Evolutionary conservation across 2,113 vertebrate species (phyloP).

Genomic region (Daphoenositta chrysoptera): DNA sequence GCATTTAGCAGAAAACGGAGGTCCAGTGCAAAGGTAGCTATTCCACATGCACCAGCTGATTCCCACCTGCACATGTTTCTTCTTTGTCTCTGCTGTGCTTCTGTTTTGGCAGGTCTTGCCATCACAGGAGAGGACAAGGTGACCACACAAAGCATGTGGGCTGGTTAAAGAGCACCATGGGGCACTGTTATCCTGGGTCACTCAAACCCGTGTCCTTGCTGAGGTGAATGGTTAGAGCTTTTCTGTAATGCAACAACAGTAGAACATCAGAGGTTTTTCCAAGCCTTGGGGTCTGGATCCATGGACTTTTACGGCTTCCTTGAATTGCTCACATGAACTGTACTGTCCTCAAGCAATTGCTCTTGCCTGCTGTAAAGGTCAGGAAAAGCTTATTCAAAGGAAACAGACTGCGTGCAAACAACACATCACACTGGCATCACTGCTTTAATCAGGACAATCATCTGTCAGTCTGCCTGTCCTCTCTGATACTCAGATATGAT

Average conservation of each 20-base stretch:
- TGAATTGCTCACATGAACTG: not conserved
- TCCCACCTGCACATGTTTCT: not conserved
- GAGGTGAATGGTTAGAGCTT: not conserved
- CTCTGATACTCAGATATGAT: not conserved
- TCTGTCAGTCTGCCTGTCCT: not conserved
- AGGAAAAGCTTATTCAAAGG: not conserved
- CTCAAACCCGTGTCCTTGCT: not conserved
- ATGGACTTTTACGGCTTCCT: not conserved
- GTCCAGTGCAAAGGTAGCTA: not conserved
- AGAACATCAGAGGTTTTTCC: conserved; percentile 25
- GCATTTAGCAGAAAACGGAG: not conserved
- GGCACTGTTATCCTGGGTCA: not conserved
- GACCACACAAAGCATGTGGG: not conserved
- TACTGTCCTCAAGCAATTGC: conserved; percentile 9
- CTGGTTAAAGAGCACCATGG: not conserved
- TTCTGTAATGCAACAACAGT: not conserved
- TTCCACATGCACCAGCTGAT: not conserved
- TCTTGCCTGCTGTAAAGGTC: conserved; percentile 3
- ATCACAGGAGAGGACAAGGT: not conserved
- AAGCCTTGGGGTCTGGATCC: conserved; percentile 16
- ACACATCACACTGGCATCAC: not conserved
- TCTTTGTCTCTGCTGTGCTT: not conserved
- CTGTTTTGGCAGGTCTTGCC: not conserved
- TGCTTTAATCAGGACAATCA: not conserved
- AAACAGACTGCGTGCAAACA: not conserved